Percentiles rank a stretch among this genome's conserved stretches.
These are phyloP conservation scores for Cassiopea andromeda DNA, from an alignment of 30 jellyfish, hydroid and myxozoan genomes.

Conservation along the genomic window DNA sequence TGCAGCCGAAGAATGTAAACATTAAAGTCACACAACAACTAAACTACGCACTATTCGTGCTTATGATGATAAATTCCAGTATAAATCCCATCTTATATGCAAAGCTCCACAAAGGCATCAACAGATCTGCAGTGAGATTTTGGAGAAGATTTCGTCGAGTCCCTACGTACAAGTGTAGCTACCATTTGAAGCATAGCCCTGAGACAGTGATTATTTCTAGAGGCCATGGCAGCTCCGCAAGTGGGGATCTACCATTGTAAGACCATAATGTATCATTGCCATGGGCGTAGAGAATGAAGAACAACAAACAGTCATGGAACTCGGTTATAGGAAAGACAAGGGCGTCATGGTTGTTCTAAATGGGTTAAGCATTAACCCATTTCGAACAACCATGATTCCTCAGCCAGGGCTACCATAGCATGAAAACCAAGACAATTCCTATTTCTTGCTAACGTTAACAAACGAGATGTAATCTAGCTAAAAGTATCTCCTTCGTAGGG, in stretches of 20 bases:
- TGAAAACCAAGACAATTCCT: no score
- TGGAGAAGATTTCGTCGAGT: neutral
- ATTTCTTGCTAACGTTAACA: no score
- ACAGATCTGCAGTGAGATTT: slow-evolving; percentile 18
- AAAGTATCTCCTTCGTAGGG: no score
- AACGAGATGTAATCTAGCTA: no score
- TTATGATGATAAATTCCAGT: slow-evolving; percentile 55
- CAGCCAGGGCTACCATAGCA: no score
- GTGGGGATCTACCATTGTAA: neutral
- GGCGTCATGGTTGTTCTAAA: no score
- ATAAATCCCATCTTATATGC: slow-evolving; percentile 57
- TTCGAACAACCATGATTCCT: no score
- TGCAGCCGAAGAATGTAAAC: slow-evolving; percentile 29
- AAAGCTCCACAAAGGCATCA: slow-evolving; percentile 51
- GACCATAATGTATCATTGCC: neutral
- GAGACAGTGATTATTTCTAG: neutral
- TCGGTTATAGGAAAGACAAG: no score
- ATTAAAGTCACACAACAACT: slow-evolving; percentile 14
- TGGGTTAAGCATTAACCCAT: no score
- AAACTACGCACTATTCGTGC: slow-evolving; percentile 44
- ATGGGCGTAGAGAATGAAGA: neutral
- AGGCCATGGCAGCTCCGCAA: neutral
- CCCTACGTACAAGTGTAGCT: neutral
- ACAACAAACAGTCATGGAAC: neutral
- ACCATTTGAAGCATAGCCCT: neutral